Percentiles rank a stretch among this genome's conserved stretches.
phyloP scores from a whole-genome alignment of 1,140 invertebrate species.

The Drosophila takahashii region DNA sequence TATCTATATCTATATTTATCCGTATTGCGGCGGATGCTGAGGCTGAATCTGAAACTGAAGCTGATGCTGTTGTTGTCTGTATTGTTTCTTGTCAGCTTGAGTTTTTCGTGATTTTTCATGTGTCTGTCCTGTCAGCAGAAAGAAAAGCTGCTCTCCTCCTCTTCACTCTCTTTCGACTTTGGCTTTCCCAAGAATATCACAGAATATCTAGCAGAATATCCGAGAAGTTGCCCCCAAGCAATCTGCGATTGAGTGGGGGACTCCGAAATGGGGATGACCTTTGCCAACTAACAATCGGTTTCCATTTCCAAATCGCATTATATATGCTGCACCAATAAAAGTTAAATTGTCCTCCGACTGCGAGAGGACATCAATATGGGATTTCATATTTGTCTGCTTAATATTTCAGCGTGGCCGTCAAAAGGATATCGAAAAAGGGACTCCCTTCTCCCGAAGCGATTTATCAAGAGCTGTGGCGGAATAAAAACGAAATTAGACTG shows the following conservation, averaged over 20 bases:
- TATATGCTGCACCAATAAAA: constrained; percentile 71
- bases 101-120: constrained; percentile 69
- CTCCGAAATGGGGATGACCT: constrained; percentile 58
- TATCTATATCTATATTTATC: constrained; percentile 51
- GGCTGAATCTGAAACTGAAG: constrained; percentile 6
- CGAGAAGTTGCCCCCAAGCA: constrained; percentile 51
- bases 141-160: constrained; percentile 51
- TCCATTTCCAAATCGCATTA: constrained; percentile 72
- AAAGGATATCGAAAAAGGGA: constrained; percentile 53
- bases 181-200: constrained; percentile 20
- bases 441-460: constrained; percentile 22
- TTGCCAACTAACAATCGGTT: constrained; percentile 76
- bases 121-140: constrained; percentile 69
- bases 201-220: constrained; percentile 37
- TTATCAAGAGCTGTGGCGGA: constrained; percentile 18
- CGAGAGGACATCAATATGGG: constrained; percentile 59
- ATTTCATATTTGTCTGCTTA: constrained; percentile 78
- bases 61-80: constrained; percentile 27
- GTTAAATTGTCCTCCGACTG: constrained; percentile 70
- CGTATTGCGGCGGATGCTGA: constrained; percentile 19
- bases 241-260: constrained; percentile 31
- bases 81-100: constrained; percentile 72
- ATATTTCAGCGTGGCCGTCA: constrained; percentile 70
- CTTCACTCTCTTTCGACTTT: no score
- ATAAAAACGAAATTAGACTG: constrained; percentile 58